Percentiles rank a stretch among this genome's conserved stretches.
phyloP scores from a whole-genome alignment of 2,797 vertebrate species.

The Lacerta agilis region DNA sequence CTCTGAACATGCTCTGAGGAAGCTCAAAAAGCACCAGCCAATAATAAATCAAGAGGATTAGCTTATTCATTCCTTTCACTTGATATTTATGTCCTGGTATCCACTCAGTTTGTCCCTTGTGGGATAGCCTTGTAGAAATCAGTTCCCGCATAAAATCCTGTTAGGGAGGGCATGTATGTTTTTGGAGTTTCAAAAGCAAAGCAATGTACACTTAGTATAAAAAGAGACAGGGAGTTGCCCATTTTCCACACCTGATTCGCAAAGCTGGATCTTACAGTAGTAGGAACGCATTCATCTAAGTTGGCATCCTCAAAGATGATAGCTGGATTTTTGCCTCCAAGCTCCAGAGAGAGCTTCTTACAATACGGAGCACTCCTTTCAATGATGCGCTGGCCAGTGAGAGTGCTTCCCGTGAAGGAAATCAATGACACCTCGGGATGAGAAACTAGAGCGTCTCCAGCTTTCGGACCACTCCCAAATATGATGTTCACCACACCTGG shows the following conservation, averaged over 20 bases:
- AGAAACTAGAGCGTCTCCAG: slow-evolving; percentile 89
- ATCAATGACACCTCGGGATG: slow-evolving; percentile 91
- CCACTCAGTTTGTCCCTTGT: neutral
- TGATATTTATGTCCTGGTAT: neutral
- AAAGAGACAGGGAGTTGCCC: neutral
- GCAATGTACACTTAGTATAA: no score
- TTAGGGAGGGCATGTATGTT: neutral
- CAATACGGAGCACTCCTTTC: slow-evolving; percentile 88
- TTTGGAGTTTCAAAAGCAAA: neutral
- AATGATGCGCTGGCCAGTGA: slow-evolving; percentile 87
- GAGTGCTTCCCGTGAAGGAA: slow-evolving; percentile 95
- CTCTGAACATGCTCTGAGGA: no score
- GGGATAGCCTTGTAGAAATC: neutral
- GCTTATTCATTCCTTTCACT: neutral
- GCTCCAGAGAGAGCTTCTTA: slow-evolving; percentile 93
- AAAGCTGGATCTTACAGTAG: slow-evolving; percentile 93
- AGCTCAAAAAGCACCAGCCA: neutral
- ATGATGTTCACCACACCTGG: slow-evolving; percentile 92
- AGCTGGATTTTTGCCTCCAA: slow-evolving; percentile 96
- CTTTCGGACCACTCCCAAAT: slow-evolving; percentile 86
- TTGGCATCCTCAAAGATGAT: slow-evolving; percentile 92
- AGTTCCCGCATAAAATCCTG: neutral
- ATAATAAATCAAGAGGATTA: neutral
- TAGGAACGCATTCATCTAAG: slow-evolving; percentile 87
- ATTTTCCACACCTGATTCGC: slow-evolving; percentile 85